Base-by-base conservation (phyloP, 2,888 invertebrate genomes). In the Idaea aversata region DNA sequence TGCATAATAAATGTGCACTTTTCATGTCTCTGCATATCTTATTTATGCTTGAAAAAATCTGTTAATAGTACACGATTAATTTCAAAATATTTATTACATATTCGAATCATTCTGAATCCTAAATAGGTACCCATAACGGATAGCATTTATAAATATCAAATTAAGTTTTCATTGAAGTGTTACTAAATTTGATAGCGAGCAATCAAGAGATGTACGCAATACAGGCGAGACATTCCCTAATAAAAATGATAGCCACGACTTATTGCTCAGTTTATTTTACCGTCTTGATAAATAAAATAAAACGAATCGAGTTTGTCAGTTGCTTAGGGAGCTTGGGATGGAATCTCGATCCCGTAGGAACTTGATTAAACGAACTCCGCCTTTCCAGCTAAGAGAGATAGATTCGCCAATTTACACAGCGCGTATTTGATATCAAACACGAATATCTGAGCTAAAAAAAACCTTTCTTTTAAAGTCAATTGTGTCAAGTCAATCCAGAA, bases 241-340 rank as follows among this genome's bases (percentile, higher is more conserved):
- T 47, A 47, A 47, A 47, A 47, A 47, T 47, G 47, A 47, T 47
- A 47, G 47, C 47, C 47, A 47, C 47, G 47, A 47, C 47, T 47
- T 47, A 47, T 47, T 47, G 47, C 47, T 10, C 47, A 47, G 47
- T 47, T 47, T 47, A 47, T 59, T 61, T 63, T 57, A 61, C 65
- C 64, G 65, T 65, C 67, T 36, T 59, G 64, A 63, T 63, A 66
- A 67, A 65, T 65, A 67, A 66, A 67, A 65, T 65, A 67, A 72
- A 72, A 71, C 65, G 69, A 70, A 73, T 71, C 61, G 71, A 69
- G 63, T 70, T 71, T 68, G 69, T 66, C 67, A 64, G 67, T 63
- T 63, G 63, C 70, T 70, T 68, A 66, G 63, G 63, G 63, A 69
- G 62, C 65, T 62, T 61, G 59, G 64, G 60, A 63, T 62, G 64